Evolutionary conservation across 2,888 invertebrate species (phyloP).

Genomic region (Philereme vetulata): DNA sequence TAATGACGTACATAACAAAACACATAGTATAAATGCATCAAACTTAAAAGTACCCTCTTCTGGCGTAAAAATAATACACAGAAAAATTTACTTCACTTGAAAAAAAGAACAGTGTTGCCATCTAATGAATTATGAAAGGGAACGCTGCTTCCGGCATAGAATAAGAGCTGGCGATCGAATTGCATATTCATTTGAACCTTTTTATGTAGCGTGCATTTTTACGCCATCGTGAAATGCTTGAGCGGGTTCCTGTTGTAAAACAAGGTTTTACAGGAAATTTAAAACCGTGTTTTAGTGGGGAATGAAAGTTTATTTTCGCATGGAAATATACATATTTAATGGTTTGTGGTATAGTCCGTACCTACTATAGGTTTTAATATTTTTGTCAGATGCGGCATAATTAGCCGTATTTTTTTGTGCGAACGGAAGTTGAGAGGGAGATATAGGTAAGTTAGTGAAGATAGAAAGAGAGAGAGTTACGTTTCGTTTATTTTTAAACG

Average conservation of each 20-base stretch:
- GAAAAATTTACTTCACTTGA: not conserved
- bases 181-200: constrained; percentile 24
- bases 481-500: too few relatives aligned
- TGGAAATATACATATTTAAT: not conserved
- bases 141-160: constrained; percentile 25
- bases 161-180: constrained; percentile 19
- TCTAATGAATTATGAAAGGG: constrained; percentile 38
- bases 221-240: constrained; percentile 3
- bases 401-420: too few relatives aligned
- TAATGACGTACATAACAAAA: too few relatives aligned
- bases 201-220: constrained; percentile 10
- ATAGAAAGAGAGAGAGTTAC: too few relatives aligned
- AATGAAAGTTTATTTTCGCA: not conserved
- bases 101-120: constrained; percentile 4
- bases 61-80: too few relatives aligned
- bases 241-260: constrained; percentile 1
- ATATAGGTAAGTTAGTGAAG: too few relatives aligned
- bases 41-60: too few relatives aligned
- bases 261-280: not conserved
- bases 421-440: too few relatives aligned
- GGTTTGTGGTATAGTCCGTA: not conserved
- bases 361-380: too few relatives aligned
- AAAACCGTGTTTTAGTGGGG: not conserved
- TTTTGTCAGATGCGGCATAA: too few relatives aligned
- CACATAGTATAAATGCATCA: too few relatives aligned